Percentiles rank a stretch among this genome's conserved stretches.
Conservation (phyloP, 2,113 vertebrate genomes). For the Ptilonorhynchus violaceus region DNA sequence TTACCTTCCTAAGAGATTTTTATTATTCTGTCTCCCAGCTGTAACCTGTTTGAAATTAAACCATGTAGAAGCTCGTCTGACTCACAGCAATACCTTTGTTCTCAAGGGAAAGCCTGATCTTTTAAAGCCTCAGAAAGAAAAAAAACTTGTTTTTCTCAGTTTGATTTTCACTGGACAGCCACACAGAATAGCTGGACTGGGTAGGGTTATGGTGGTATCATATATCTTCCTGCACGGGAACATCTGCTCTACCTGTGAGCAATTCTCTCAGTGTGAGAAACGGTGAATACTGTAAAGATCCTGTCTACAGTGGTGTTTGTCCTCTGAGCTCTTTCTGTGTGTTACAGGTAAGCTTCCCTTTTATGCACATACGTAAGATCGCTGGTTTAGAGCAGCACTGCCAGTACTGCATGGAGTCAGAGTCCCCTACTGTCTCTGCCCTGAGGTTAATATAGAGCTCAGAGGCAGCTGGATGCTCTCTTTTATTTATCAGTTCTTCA, state of each 20-base stretch:
- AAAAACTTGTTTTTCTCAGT: not conserved
- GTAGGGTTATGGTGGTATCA: not conserved
- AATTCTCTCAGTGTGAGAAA: not conserved
- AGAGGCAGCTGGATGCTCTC: not conserved
- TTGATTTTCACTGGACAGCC: not conserved
- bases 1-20: not conserved
- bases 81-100: not conserved
- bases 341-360: not conserved
- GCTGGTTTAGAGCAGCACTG: not conserved
- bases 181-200: not conserved
- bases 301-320: not conserved
- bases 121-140: not conserved
- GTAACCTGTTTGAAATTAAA: not conserved
- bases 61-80: not conserved
- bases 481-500: not conserved
- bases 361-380: accelerated
- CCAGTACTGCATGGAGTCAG: not conserved
- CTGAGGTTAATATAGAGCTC: not conserved
- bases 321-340: not conserved
- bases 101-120: not conserved
- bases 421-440: not conserved
- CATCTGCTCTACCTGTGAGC: not conserved
- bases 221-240: not conserved
- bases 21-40: not conserved
- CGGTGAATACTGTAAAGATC: not conserved